These are phyloP conservation scores for Rhogogaster chlorosoma DNA, from an alignment of 2,888 invertebrate species.

Conservation along the genomic window DNA sequence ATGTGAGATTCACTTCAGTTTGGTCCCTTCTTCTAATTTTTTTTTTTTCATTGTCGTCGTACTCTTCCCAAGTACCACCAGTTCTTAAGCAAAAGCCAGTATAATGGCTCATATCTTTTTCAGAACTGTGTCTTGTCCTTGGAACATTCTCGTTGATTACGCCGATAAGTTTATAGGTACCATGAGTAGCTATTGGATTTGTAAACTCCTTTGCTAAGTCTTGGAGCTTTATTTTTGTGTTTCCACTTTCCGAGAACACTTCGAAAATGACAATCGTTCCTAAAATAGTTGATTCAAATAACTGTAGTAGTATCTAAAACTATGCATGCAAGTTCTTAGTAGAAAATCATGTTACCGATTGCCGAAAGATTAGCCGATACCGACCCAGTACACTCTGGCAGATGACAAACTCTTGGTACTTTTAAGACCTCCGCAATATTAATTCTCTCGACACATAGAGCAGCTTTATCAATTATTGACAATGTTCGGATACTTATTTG, in stretches of 20 bases:
- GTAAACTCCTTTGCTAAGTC: not conserved
- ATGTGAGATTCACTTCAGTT: not conserved
- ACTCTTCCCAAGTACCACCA: constrained; percentile 24
- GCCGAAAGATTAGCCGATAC: not conserved
- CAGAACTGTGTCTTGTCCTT: not conserved
- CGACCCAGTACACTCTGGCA: constrained; percentile 4
- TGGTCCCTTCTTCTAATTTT: not conserved
- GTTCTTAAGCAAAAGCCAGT: not conserved
- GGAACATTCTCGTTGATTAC: not conserved
- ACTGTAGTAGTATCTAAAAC: too few relatives aligned
- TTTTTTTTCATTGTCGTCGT: constrained; percentile 10
- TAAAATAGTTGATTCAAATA: not conserved
- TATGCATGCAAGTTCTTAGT: too few relatives aligned
- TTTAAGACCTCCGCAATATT: not conserved
- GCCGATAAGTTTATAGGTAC: constrained; percentile 8
- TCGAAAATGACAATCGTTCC: constrained; percentile 2
- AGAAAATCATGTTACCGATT: constrained; percentile 12
- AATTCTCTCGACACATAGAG: not conserved
- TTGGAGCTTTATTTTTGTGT: not conserved
- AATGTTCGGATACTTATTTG: not conserved
- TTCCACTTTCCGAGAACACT: constrained; percentile 4
- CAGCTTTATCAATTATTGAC: not conserved
- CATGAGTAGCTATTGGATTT: not conserved
- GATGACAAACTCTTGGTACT: not conserved
- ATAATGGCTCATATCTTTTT: not conserved